Conservation (phyloP, 2,797 vertebrate species). For the Natrix natrix region DNA sequence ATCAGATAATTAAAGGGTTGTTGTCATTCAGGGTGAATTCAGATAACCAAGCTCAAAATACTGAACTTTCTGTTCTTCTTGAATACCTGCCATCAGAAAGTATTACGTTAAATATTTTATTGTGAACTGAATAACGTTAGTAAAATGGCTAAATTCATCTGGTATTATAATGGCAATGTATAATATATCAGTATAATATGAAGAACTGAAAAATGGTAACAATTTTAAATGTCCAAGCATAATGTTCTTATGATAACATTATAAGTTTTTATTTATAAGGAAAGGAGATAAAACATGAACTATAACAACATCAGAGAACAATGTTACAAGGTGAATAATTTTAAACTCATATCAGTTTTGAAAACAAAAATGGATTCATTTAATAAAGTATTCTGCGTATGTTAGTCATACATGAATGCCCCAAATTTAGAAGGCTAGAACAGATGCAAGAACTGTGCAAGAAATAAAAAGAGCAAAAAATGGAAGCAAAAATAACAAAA, state of each 20-base stretch:
- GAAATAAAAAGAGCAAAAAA: neutral
- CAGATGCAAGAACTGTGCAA: neutral
- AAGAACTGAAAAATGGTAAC: neutral
- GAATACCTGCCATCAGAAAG: constrained; percentile 10
- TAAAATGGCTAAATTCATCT: neutral
- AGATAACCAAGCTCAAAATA: neutral
- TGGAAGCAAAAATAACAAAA: neutral
- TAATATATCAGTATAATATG: neutral
- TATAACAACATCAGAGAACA: neutral
- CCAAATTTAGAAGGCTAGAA: neutral
- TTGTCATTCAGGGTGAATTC: neutral
- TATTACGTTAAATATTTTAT: neutral
- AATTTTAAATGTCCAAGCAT: constrained; percentile 20
- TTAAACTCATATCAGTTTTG: neutral
- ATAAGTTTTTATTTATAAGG: constrained; percentile 3
- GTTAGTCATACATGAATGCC: neutral
- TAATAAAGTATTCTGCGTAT: neutral
- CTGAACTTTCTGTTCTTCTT: constrained; percentile 7
- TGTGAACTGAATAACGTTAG: constrained; percentile 20
- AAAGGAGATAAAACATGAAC: constrained; percentile 16
- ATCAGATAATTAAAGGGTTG: neutral
- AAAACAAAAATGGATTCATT: neutral
- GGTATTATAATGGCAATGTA: constrained; percentile 1
- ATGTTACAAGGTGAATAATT: neutral
- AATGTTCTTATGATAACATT: neutral